Evolutionary conservation across 2,888 invertebrate species (phyloP).

Genomic region (Entomobrya proxima): DNA sequence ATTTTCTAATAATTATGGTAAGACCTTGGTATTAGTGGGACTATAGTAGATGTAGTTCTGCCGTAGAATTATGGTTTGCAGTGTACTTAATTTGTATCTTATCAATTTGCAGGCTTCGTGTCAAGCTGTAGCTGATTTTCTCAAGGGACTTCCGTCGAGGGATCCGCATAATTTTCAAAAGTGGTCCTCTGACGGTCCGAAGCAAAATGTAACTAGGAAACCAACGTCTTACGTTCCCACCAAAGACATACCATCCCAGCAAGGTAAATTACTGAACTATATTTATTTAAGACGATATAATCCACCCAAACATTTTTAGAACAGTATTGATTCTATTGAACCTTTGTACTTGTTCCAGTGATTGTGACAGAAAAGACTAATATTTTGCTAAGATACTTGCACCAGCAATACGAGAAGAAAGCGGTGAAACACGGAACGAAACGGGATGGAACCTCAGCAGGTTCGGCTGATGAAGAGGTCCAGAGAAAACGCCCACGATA

Average conservation of each 20-base stretch:
- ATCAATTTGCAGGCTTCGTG: conserved; percentile 38
- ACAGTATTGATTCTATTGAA: not conserved
- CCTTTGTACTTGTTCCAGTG: conserved; percentile 84
- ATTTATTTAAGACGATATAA: no score
- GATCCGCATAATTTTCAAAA: conserved; percentile 94
- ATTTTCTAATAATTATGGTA: no score
- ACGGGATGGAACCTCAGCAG: conserved; percentile 58
- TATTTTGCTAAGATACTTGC: conserved; percentile 93
- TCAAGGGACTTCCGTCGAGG: conserved; percentile 93
- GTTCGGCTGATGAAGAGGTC: conserved; percentile 62
- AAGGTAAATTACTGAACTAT: conserved; percentile 82
- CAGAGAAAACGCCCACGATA: conserved; percentile 68
- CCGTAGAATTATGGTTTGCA: not conserved
- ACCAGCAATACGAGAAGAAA: conserved; percentile 97
- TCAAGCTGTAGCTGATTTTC: conserved; percentile 89
- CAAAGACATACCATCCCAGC: conserved; percentile 93
- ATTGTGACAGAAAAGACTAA: conserved; percentile 97
- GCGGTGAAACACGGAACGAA: conserved; percentile 65
- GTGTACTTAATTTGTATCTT: not conserved
- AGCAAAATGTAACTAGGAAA: conserved; percentile 88
- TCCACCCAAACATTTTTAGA: no score
- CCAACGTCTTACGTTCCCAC: conserved; percentile 95
- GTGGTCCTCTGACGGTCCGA: conserved; percentile 91
- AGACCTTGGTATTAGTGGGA: no score
- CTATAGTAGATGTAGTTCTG: not conserved